These are phyloP conservation scores for Dugesia japonica DNA, from an alignment of 2,888 invertebrate species.

Conservation along the genomic window DNA sequence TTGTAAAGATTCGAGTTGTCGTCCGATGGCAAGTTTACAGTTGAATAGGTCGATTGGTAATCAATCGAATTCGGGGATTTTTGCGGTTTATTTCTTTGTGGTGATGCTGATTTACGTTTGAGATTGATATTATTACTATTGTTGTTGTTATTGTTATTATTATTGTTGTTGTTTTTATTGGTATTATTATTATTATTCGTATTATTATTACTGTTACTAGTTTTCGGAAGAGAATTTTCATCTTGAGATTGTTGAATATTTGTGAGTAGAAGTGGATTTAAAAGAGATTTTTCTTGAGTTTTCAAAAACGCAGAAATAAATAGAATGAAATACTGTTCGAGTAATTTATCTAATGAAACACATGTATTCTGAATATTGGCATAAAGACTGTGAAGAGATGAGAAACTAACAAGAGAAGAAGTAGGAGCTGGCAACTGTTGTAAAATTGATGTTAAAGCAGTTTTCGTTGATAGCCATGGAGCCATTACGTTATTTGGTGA, in stretches of 20 bases:
- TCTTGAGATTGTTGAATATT: not conserved
- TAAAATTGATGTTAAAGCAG: not conserved
- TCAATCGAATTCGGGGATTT: not conserved
- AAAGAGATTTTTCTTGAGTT: constrained; percentile 6
- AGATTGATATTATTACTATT: not conserved
- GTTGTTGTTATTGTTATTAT: too few relatives aligned
- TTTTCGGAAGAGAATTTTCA: not conserved
- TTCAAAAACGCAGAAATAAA: constrained; percentile 12
- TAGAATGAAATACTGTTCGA: not conserved
- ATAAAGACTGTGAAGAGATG: constrained; percentile 6
- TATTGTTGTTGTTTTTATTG: not conserved
- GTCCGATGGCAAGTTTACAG: constrained; percentile 9
- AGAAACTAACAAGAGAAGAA: not conserved
- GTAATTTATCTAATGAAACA: constrained; percentile 6
- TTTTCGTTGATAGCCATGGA: not conserved
- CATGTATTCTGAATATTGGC: constrained; percentile 3
- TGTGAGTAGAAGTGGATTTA: not conserved
- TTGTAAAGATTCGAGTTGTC: not conserved
- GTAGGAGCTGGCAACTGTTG: not conserved
- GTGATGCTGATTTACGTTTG: not conserved
- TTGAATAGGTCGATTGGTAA: not conserved
- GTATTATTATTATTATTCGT: too few relatives aligned
- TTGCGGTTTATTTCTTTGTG: not conserved
- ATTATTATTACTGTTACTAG: too few relatives aligned
- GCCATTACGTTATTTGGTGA: constrained; percentile 13